A percentile compares a stretch with the other conserved stretches of the same genome.
These are phyloP conservation scores for Semicossyphus pulcher DNA, from an alignment of 2,113 vertebrate genomes.

Conservation along the genomic window DNA sequence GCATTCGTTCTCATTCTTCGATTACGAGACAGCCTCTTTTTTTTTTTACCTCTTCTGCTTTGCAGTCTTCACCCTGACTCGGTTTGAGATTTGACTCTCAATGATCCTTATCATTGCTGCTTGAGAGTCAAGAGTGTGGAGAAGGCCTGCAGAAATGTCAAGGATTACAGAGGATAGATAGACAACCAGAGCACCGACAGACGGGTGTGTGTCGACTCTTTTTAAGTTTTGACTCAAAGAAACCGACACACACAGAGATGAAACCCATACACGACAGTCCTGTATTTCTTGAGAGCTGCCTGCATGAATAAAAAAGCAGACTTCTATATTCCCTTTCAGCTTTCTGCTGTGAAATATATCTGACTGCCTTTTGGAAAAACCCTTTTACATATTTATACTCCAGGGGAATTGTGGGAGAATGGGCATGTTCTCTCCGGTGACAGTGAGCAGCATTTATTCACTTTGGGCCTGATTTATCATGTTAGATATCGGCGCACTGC, in stretches of 20 bases:
- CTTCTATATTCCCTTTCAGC: slow-evolving; percentile 26
- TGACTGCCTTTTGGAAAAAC: slow-evolving; percentile 7
- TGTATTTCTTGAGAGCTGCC: slow-evolving; percentile 20
- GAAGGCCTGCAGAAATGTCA: slow-evolving; percentile 28
- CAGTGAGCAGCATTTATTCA: not conserved
- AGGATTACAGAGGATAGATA: slow-evolving; percentile 2
- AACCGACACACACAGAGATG: not conserved
- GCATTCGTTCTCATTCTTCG: slow-evolving; percentile 39
- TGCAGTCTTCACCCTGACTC: not conserved
- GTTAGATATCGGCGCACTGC: not conserved
- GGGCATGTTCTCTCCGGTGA: not conserved
- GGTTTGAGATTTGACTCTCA: slow-evolving; percentile 19
- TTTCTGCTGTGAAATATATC: slow-evolving; percentile 27
- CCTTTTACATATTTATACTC: slow-evolving; percentile 22
- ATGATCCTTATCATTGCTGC: slow-evolving; percentile 17
- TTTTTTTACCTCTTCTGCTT: not conserved
- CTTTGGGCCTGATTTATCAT: slow-evolving; percentile 30
- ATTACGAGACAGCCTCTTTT: not conserved
- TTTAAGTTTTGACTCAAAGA: not conserved
- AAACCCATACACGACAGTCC: slow-evolving; percentile 9
- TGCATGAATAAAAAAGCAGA: slow-evolving; percentile 10
- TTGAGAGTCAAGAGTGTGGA: slow-evolving; percentile 7
- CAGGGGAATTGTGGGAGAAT: slow-evolving; percentile 12
- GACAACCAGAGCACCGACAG: not conserved
- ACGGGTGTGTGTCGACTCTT: not conserved